Evolutionary conservation across 2,797 vertebrate species (phyloP).

Genomic region (Mormyrus proboscirostris): DNA sequence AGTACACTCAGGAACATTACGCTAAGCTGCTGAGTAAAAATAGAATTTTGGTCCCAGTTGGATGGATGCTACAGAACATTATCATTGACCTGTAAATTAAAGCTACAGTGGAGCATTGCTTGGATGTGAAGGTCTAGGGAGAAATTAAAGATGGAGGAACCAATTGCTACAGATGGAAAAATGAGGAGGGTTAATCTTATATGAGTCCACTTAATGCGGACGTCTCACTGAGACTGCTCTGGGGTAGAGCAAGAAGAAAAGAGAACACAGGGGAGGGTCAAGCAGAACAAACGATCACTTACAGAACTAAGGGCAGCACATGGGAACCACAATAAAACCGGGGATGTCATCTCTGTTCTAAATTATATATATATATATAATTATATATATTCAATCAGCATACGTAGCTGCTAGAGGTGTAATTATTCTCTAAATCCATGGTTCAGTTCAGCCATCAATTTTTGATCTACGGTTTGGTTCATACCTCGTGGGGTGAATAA

Average conservation of each 20-base stretch:
- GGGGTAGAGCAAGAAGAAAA: slow-evolving; percentile 26
- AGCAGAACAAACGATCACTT: background rate
- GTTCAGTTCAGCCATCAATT: background rate
- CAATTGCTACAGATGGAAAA: slow-evolving; percentile 53
- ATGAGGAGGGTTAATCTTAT: slow-evolving; percentile 9
- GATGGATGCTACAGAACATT: slow-evolving; percentile 66
- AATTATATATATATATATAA: background rate
- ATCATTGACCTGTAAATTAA: slow-evolving; percentile 37
- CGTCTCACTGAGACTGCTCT: slow-evolving; percentile 3
- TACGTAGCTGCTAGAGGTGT: background rate
- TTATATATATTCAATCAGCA: background rate
- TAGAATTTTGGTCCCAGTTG: slow-evolving; percentile 43
- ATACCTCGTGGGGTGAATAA: no score
- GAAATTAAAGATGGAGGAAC: slow-evolving; percentile 61
- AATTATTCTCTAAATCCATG: background rate
- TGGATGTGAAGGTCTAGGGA: slow-evolving; percentile 57
- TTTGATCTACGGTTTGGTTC: background rate
- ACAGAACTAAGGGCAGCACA: background rate
- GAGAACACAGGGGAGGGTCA: slow-evolving; percentile 2
- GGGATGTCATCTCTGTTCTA: background rate
- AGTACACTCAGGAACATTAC: slow-evolving; percentile 45
- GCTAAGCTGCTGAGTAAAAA: slow-evolving; percentile 66
- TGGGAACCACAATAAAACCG: background rate
- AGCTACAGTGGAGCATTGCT: slow-evolving; percentile 23
- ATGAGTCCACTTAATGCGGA: slow-evolving; percentile 8